Percentiles rank a stretch among this genome's conserved stretches.
These are phyloP conservation scores for Anoncus sp. DNA, from an alignment of 2,888 invertebrate species.

Conservation along the genomic window DNA sequence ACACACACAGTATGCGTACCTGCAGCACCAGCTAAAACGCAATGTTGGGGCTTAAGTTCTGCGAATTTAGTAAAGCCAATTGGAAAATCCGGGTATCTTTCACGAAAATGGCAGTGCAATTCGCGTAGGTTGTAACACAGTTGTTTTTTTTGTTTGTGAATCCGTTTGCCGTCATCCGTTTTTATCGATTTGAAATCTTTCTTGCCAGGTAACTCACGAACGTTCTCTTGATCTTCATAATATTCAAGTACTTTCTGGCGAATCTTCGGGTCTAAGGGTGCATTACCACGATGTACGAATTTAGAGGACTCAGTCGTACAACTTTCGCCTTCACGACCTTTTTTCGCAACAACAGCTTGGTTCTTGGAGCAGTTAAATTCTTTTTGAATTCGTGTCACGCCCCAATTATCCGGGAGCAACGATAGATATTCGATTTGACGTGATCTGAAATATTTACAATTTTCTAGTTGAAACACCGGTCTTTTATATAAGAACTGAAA, in stretches of 20 bases:
- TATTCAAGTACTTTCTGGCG: conserved; percentile 24
- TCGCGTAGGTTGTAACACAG: conserved; percentile 8
- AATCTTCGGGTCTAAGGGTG: conserved; percentile 12
- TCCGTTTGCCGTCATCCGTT: conserved; percentile 26
- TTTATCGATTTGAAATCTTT: conserved; percentile 33
- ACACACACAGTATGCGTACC: conserved; percentile 69
- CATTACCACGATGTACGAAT: conserved; percentile 26
- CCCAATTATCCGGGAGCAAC: conserved; percentile 31
- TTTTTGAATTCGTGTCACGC: conserved; percentile 12
- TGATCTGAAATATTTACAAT: conserved; percentile 21
- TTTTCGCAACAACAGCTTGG: conserved; percentile 17
- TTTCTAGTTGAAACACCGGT: too few species aligned
- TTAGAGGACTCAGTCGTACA: neutral
- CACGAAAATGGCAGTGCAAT: conserved; percentile 8
- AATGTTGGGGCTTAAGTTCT: conserved; percentile 55
- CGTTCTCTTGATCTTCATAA: conserved; percentile 42
- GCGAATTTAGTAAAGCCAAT: conserved; percentile 66
- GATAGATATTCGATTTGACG: conserved; percentile 32
- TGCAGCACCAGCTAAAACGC: conserved; percentile 63
- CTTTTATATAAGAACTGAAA: too few species aligned
- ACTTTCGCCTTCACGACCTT: neutral
- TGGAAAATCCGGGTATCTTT: conserved; percentile 37
- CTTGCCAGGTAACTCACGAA: conserved; percentile 35
- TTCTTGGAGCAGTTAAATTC: conserved; percentile 19
- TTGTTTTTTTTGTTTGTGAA: conserved; percentile 26